A percentile compares a stretch with the other conserved stretches of the same genome.
phyloP scores from a whole-genome alignment of 2,113 vertebrate species.

The Burhinus bistriatus region DNA sequence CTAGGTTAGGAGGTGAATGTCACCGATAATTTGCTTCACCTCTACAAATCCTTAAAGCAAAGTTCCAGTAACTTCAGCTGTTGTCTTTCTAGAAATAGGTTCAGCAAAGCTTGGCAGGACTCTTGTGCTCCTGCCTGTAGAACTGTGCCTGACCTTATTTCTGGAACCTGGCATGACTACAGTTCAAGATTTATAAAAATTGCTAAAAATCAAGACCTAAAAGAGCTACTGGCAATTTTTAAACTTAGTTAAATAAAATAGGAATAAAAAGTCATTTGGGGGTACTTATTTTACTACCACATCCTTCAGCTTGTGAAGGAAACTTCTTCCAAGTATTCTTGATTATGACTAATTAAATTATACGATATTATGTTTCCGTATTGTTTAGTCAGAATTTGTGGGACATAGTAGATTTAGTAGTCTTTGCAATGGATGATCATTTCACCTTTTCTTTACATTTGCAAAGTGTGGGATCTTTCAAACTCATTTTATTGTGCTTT shows the following conservation, averaged over 20 bases:
- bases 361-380: background rate
- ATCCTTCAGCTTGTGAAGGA: background rate
- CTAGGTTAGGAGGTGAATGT: background rate
- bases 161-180: background rate
- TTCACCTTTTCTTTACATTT: conserved; percentile 2
- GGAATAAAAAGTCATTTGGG: background rate
- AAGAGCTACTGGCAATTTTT: background rate
- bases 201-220: background rate
- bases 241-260: background rate
- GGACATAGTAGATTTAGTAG: background rate
- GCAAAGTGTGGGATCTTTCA: background rate
- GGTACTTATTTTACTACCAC: background rate
- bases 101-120: background rate
- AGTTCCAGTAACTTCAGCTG: background rate
- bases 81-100: background rate
- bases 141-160: background rate
- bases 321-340: background rate
- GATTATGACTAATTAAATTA: background rate
- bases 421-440: background rate
- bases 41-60: background rate
- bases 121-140: background rate
- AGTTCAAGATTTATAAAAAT: background rate
- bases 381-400: conserved; percentile 8
- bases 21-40: background rate
- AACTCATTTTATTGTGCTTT: background rate